These are phyloP conservation scores for Ispidina picta DNA, from an alignment of 2,797 vertebrate genomes.

Conservation along the genomic window DNA sequence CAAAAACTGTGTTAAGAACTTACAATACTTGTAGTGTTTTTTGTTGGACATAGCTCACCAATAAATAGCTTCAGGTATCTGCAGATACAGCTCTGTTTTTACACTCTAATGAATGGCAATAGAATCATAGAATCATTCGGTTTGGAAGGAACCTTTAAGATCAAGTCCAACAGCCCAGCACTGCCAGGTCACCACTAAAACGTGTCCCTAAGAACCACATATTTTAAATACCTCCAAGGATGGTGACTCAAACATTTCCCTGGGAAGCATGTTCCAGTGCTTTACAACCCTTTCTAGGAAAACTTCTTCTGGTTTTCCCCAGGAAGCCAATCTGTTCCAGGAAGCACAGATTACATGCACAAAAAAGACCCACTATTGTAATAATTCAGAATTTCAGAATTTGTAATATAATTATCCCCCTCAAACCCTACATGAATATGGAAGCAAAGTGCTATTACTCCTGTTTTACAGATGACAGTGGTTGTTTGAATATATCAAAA, in stretches of 20 bases:
- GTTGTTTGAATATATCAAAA: not conserved
- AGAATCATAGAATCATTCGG: not conserved
- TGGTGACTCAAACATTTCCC: not conserved
- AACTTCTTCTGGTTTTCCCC: not conserved
- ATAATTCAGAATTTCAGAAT: not conserved
- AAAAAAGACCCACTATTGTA: not conserved
- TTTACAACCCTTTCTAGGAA: not conserved
- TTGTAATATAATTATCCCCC: not conserved
- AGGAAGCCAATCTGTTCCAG: not conserved
- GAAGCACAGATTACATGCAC: not conserved
- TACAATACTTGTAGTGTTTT: accelerated
- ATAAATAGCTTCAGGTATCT: not conserved
- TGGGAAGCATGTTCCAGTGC: not conserved
- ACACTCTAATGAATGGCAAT: not conserved
- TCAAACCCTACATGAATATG: not conserved
- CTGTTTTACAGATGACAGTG: not conserved
- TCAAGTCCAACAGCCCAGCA: not conserved
- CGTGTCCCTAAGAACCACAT: not conserved
- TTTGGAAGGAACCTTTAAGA: not conserved
- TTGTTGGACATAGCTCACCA: not conserved
- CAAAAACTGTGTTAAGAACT: not conserved
- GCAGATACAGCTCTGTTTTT: not conserved
- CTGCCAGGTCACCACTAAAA: not conserved
- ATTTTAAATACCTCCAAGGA: not conserved
- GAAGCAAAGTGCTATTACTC: not conserved